Evolutionary conservation across 2,888 invertebrate species (phyloP).

Genomic region (Cephus rjabovi): DNA sequence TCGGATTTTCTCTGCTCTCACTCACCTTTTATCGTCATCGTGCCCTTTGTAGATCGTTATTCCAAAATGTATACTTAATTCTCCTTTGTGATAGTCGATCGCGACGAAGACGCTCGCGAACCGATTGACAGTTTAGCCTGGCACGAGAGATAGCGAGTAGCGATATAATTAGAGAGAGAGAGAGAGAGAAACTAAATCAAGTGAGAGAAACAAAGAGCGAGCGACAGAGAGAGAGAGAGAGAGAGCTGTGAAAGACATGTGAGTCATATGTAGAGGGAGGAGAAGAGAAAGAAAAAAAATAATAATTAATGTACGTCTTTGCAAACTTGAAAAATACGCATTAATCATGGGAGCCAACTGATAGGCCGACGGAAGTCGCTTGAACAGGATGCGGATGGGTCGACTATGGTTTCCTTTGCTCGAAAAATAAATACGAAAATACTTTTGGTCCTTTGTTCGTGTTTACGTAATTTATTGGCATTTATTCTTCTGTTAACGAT

Average conservation of each 20-base stretch:
- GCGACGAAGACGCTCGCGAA: background rate
- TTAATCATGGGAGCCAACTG: constrained; percentile 57
- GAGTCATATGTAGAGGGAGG: constrained; percentile 11
- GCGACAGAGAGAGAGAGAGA: background rate
- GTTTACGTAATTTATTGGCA: background rate
- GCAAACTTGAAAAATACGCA: constrained; percentile 24
- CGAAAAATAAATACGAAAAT: background rate
- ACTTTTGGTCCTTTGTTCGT: background rate
- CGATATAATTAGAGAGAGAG: background rate
- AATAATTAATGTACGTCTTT: constrained; percentile 6
- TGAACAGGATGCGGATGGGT: constrained; percentile 19
- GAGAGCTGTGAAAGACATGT: background rate
- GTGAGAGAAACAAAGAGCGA: background rate
- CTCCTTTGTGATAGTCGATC: constrained; percentile 52
- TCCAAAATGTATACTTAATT: constrained; percentile 54
- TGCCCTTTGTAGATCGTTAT: background rate
- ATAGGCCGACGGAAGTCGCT: constrained; percentile 55
- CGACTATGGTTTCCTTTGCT: background rate
- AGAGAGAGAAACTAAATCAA: background rate
- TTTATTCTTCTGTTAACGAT: background rate
- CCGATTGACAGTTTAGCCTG: background rate
- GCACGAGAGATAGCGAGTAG: background rate
- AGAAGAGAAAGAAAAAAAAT: constrained; percentile 16
- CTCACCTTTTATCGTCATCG: background rate
- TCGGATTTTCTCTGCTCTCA: background rate